These are phyloP conservation scores for Gymnocheta viridis DNA, from an alignment of 2,888 invertebrate genomes.

Conservation along the genomic window DNA sequence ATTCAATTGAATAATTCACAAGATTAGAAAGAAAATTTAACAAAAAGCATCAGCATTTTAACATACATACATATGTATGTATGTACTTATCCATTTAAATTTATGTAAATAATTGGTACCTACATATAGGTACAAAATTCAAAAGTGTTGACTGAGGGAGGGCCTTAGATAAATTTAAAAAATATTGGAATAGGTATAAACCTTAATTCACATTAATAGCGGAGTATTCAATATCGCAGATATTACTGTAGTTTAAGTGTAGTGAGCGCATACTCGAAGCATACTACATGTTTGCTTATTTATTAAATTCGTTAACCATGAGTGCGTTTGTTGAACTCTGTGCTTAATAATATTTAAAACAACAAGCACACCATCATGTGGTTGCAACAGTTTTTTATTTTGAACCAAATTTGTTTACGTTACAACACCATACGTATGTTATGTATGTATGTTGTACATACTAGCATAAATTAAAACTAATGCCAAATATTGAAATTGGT, in stretches of 20 bases:
- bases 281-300: slow-evolving; percentile 16
- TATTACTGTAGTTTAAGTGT: slow-evolving; percentile 1
- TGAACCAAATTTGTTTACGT: slow-evolving; percentile 15
- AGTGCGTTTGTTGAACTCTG: slow-evolving; percentile 62
- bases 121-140: too few relatives aligned
- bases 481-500: not conserved
- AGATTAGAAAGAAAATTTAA: too few relatives aligned
- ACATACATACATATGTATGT: too few relatives aligned
- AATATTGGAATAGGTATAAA: not conserved
- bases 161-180: too few relatives aligned
- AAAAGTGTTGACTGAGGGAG: too few relatives aligned
- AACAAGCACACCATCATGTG: slow-evolving; percentile 2
- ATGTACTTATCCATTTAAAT: too few relatives aligned
- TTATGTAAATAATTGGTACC: too few relatives aligned
- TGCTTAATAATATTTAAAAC: slow-evolving; percentile 41
- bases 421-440: not conserved
- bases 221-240: not conserved
- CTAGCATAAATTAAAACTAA: slow-evolving; percentile 7
- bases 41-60: too few relatives aligned
- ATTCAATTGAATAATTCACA: too few relatives aligned
- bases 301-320: slow-evolving; percentile 59
- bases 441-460: not conserved
- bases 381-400: slow-evolving; percentile 27
- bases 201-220: not conserved
- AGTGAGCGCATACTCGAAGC: slow-evolving; percentile 8